Conservation (phyloP, 2,797 vertebrate genomes). For the Ciconia nigra region DNA sequence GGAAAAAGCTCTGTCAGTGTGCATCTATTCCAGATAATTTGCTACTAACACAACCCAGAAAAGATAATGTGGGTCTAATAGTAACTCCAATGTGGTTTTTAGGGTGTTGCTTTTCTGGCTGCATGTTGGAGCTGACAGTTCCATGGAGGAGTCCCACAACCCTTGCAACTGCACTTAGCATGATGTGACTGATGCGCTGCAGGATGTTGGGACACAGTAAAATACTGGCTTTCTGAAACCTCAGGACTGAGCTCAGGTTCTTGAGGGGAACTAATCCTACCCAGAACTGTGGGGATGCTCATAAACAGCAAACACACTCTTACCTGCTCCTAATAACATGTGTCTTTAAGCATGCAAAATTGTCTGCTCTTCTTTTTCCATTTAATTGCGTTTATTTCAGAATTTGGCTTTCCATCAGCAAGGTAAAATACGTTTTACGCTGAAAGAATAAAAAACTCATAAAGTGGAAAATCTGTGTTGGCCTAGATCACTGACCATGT, state of each 20-base stretch:
- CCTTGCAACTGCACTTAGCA: neutral
- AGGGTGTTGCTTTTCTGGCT: neutral
- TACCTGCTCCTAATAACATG: neutral
- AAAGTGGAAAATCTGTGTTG: neutral
- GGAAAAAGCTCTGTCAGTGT: neutral
- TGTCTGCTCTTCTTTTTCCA: neutral
- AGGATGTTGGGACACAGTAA: neutral
- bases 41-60: neutral
- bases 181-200: neutral
- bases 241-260: fast-evolving
- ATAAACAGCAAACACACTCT: neutral
- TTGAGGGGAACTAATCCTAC: neutral
- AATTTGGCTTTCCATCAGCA: neutral
- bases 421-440: neutral
- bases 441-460: neutral
- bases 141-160: neutral
- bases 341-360: neutral
- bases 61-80: neutral
- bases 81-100: neutral
- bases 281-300: neutral
- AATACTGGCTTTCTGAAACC: neutral
- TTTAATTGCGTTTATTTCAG: neutral
- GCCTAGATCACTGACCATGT: neutral
- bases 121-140: fast-evolving
- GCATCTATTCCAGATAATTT: neutral